Conservation (phyloP, 2,797 vertebrate species). For the Notamacropus eugenii region DNA sequence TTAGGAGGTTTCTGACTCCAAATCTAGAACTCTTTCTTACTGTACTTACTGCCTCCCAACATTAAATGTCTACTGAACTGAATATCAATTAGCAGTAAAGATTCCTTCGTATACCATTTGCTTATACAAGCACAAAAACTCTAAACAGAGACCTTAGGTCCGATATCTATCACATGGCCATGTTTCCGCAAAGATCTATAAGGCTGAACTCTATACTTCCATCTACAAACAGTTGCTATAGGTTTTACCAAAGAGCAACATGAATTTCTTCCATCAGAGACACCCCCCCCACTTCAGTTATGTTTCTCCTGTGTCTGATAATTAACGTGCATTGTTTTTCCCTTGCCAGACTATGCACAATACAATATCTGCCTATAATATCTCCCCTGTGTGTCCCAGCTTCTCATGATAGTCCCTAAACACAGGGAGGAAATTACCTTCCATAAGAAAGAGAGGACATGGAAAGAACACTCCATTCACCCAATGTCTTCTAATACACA, state of each 20-base stretch:
- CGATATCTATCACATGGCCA: slow-evolving; percentile 1
- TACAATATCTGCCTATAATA: slow-evolving; percentile 16
- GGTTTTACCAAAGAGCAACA: neutral
- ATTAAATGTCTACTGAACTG: neutral
- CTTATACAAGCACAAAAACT: neutral
- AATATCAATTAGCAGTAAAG: slow-evolving; percentile 29
- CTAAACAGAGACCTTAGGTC: neutral
- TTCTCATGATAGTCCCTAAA: slow-evolving; percentile 61
- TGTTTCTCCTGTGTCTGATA: slow-evolving; percentile 37
- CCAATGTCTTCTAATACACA: neutral
- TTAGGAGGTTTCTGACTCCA: neutral
- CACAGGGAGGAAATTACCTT: slow-evolving; percentile 22
- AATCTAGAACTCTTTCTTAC: neutral
- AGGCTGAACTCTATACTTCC: neutral
- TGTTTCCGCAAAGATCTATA: neutral
- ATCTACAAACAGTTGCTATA: neutral
- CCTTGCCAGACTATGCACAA: slow-evolving; percentile 29
- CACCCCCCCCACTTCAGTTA: neutral
- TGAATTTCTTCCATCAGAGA: neutral
- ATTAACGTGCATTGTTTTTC: slow-evolving; percentile 35
- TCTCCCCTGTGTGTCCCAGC: slow-evolving; percentile 46
- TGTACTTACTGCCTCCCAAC: neutral
- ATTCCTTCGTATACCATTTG: slow-evolving; percentile 17
- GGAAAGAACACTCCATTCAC: slow-evolving; percentile 19
- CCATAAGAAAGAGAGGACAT: slow-evolving; percentile 43